These are phyloP conservation scores for Amphipyra tragopoginis DNA, from an alignment of 2,888 invertebrate species.

Conservation along the genomic window DNA sequence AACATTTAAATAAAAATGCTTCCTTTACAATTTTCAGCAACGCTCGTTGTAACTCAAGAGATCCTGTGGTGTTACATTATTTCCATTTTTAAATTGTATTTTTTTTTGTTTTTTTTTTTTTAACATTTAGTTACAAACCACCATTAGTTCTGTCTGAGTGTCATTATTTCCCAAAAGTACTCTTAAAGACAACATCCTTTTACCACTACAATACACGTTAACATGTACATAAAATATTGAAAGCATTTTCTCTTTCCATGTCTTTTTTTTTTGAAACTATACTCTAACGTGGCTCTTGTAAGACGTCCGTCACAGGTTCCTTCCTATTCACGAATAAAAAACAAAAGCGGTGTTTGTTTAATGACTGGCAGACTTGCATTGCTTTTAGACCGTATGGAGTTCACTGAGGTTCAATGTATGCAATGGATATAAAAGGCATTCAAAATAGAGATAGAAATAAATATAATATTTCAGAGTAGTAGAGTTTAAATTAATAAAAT, in stretches of 20 bases:
- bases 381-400: not conserved
- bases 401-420: not conserved
- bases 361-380: slow-evolving; percentile 16
- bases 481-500: not conserved
- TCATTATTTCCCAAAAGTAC: too few species aligned
- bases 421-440: slow-evolving; percentile 13
- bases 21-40: too few species aligned
- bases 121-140: too few species aligned
- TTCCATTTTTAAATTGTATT: too few species aligned
- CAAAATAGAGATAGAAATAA: not conserved
- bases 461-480: not conserved
- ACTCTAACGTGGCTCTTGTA: slow-evolving; percentile 1
- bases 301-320: slow-evolving; percentile 1
- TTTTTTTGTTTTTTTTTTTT: too few species aligned
- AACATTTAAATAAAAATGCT: not conserved
- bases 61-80: too few species aligned
- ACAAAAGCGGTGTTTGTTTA: slow-evolving; percentile 18
- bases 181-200: too few species aligned
- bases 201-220: too few species aligned
- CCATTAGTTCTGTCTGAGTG: too few species aligned
- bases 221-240: too few species aligned
- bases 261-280: not conserved
- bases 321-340: slow-evolving; percentile 31
- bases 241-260: too few species aligned
- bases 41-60: too few species aligned